These are phyloP conservation scores for Arvicanthis niloticus DNA, from an alignment of 2,113 vertebrate species.

Conservation along the genomic window DNA sequence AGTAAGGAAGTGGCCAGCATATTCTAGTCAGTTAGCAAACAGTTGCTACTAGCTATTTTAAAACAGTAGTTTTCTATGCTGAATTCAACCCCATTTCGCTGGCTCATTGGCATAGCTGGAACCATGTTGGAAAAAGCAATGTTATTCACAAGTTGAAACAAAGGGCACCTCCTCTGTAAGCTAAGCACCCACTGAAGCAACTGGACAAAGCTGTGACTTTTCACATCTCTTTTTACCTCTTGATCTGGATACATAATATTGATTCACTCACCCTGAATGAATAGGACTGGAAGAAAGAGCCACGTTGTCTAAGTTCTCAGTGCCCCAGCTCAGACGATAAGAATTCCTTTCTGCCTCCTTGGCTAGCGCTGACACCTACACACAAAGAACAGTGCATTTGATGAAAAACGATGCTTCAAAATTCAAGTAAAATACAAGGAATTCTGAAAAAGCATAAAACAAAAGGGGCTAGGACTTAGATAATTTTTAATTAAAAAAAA, in stretches of 20 bases:
- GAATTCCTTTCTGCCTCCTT: constrained; percentile 94
- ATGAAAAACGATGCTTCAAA: constrained; percentile 35
- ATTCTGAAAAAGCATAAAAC: background rate
- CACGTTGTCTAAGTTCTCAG: constrained; percentile 97
- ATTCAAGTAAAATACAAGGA: constrained; percentile 32
- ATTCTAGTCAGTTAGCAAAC: constrained; percentile 40
- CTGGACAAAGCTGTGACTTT: constrained; percentile 65
- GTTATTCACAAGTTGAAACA: constrained; percentile 61
- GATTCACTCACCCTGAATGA: constrained; percentile 95
- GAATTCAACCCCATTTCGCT: background rate
- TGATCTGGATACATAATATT: constrained; percentile 71
- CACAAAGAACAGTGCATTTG: constrained; percentile 70
- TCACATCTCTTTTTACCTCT: constrained; percentile 55
- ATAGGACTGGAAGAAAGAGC: constrained; percentile 96
- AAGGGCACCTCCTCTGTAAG: constrained; percentile 67
- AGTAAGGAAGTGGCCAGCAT: background rate
- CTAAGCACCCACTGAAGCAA: constrained; percentile 71
- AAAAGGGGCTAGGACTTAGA: background rate
- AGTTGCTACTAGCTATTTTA: background rate
- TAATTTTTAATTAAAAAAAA: constrained; percentile 21
- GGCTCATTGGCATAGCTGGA: background rate
- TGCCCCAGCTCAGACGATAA: constrained; percentile 94
- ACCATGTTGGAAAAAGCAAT: constrained; percentile 20
- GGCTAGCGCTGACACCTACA: constrained; percentile 90
- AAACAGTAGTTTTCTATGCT: background rate